Evolutionary conservation across 2,797 vertebrate genomes (phyloP), one percentile per base, ranked within the genome.

Genomic region (Spinus olivaceus): DNA sequence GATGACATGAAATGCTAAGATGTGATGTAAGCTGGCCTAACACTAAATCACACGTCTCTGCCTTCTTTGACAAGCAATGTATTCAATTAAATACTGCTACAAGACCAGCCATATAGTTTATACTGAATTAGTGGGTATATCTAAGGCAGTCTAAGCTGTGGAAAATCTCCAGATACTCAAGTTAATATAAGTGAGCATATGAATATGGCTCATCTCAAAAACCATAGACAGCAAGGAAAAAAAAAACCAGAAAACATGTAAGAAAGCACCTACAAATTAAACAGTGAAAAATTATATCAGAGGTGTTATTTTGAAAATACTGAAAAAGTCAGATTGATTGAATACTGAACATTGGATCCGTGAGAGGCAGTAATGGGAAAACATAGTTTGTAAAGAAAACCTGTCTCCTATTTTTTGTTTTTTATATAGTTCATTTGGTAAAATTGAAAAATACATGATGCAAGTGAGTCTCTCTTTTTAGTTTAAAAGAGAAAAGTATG

Each of bases 171-270:
- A 78, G n/a, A 61, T 9, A 74, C 3, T 1, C 14, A 78, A 44
- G 8, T 22, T 44, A 73, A 20, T 14, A 4, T 25, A 63, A 66
- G 8, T 49, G 6, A 70, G 5, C 21, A 28, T 12, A 74, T 24
- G 25, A 63, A 66, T 27, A 53, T 0, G 0, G n/a, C 5, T 88
- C 1, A 49, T 71, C 24, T 54, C 12, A 35, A 50, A 72, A 72
- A 37, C 20, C 10, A 44, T 8, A 49, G 16, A 51, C 7, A 56
- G 4, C 2, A 54, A 44, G 8, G 19, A 28, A 37, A 17, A 39
- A 25, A 1, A 37, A 37, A 12, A 37, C 5, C 19, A 30, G 37
- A 8, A 7, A 37, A 16, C 10, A 33, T 17, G 1, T 24, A 78
- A 64, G 25, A 67, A 67, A 81, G 5, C 6, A 69, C 11, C 13